phyloP scores from a whole-genome alignment of 2,797 vertebrate species.

The Telmatherina bonti region DNA sequence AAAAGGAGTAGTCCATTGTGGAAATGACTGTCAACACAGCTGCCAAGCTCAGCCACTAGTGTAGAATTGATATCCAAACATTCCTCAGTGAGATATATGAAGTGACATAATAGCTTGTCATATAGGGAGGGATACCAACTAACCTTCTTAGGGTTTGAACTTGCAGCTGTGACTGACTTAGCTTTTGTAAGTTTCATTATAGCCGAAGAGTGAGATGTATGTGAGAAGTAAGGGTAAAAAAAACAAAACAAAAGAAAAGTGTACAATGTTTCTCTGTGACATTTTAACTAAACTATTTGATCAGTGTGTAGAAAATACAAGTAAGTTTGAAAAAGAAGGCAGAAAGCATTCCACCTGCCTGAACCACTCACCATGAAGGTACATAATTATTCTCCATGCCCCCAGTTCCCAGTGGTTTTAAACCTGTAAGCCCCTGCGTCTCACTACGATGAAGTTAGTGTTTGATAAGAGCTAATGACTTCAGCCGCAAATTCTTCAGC shows the following conservation, averaged over 20 bases:
- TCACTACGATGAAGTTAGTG: conserved; percentile 48
- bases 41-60: conserved; percentile 65
- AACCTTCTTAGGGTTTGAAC: conserved; percentile 45
- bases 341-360: conserved; percentile 60
- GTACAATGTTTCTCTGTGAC: conserved; percentile 26
- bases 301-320: conserved; percentile 47
- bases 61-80: conserved; percentile 60
- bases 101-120: conserved; percentile 67
- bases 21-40: conserved; percentile 64
- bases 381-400: conserved; percentile 64
- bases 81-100: conserved; percentile 59
- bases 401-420: conserved; percentile 51
- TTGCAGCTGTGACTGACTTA: conserved; percentile 11
- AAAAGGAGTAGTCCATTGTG: conserved; percentile 69
- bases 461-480: conserved; percentile 73
- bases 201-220: conserved; percentile 30
- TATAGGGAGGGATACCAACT: conserved; percentile 51
- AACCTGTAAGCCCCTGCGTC: conserved; percentile 45
- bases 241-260: conserved; percentile 3
- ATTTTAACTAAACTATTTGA: conserved; percentile 46
- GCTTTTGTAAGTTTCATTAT: conserved; percentile 44
- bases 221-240: neutral
- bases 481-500: conserved; percentile 57
- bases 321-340: conserved; percentile 33
- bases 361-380: conserved; percentile 51